Evolutionary conservation across 1,140 invertebrate genomes (phyloP).

Genomic region (Scaptodrosophila lebanonensis): DNA sequence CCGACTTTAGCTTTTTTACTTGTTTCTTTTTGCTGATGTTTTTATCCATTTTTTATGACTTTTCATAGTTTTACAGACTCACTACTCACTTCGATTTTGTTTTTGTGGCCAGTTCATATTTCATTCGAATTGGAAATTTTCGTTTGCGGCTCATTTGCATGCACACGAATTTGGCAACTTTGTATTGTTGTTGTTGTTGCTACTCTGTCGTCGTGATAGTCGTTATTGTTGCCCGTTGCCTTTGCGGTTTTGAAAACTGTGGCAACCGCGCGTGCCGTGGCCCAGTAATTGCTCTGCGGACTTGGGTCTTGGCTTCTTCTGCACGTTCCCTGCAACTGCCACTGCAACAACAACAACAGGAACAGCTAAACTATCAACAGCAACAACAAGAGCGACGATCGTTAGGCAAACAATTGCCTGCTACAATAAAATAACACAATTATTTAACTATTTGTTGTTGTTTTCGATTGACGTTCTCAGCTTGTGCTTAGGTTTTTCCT

Average conservation of each 20-base stretch:
- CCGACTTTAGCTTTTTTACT: no score
- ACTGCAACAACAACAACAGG: neutral
- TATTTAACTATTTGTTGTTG: constrained; percentile 33
- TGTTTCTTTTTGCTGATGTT: constrained; percentile 29
- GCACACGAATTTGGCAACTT: constrained; percentile 36
- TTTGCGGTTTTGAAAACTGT: constrained; percentile 29
- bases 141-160: constrained; percentile 42
- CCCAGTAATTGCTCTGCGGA: no score
- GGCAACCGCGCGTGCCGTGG: neutral
- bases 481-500: no score
- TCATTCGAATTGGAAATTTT: constrained; percentile 40
- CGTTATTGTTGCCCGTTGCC: no score
- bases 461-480: no score
- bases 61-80: constrained; percentile 21
- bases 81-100: constrained; percentile 17
- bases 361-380: no score
- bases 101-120: constrained; percentile 34
- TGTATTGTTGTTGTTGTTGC: no score
- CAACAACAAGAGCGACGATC: no score
- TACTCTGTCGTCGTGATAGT: no score
- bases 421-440: constrained; percentile 46
- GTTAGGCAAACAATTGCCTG: constrained; percentile 46
- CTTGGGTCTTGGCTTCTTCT: no score
- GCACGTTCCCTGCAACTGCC: constrained; percentile 15
- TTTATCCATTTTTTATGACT: constrained; percentile 15